Percentiles rank a stretch among this genome's conserved stretches.
These are phyloP conservation scores for Crotophaga sulcirostris DNA, from an alignment of 2,113 vertebrate species.

Conservation along the genomic window DNA sequence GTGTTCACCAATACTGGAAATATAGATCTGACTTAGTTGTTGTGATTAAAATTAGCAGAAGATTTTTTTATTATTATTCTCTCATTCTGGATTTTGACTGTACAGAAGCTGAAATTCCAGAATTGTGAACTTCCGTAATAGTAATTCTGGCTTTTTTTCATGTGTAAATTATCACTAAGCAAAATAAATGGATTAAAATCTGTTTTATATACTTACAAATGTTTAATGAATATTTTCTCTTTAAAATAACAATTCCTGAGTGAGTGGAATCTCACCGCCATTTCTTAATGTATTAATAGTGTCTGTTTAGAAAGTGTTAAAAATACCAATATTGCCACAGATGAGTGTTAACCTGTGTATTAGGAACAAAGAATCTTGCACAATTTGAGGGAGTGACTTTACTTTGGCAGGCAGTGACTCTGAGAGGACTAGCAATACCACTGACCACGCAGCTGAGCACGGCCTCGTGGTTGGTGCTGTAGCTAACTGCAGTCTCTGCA, in stretches of 20 bases:
- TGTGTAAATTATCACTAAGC: not conserved
- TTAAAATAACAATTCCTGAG: too few relatives aligned
- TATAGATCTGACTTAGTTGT: not conserved
- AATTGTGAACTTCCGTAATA: not conserved
- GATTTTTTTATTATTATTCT: not conserved
- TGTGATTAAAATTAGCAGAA: not conserved
- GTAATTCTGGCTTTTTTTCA: not conserved
- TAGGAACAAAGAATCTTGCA: not conserved
- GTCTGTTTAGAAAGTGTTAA: not conserved
- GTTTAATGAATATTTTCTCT: too few relatives aligned
- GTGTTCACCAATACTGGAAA: not conserved
- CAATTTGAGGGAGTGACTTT: not conserved
- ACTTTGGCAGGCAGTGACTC: not conserved
- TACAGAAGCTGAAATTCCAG: not conserved
- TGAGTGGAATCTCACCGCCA: not conserved
- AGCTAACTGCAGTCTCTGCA: not conserved
- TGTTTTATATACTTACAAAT: too few relatives aligned
- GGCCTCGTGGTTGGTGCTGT: accelerated
- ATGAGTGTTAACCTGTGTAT: not conserved
- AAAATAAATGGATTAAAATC: too few relatives aligned
- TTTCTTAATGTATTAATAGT: not conserved
- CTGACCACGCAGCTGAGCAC: not conserved
- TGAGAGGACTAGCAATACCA: not conserved
- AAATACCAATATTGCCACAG: not conserved
- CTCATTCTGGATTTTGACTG: not conserved